Percentiles rank a stretch among this genome's conserved stretches.
phyloP scores from a whole-genome alignment of 2,113 vertebrate species.

The Orthonyx spaldingii region DNA sequence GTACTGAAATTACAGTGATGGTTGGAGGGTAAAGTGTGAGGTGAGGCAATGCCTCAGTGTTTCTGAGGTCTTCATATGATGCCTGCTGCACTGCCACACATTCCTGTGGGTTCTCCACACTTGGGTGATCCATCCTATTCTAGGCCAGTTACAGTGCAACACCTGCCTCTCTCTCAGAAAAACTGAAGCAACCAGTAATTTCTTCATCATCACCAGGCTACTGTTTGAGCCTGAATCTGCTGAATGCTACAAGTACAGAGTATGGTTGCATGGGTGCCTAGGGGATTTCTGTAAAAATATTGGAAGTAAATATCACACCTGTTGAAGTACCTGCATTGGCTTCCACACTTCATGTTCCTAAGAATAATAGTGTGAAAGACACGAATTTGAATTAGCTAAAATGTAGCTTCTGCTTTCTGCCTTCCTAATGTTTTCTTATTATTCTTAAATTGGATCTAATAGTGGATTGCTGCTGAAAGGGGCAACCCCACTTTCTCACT shows the following conservation, averaged over 20 bases:
- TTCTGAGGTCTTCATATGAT: neutral
- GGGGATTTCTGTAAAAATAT: neutral
- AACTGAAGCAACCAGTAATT: neutral
- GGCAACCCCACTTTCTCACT: neutral
- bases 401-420: neutral
- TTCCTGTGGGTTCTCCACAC: neutral
- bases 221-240: neutral
- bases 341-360: neutral
- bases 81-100: neutral
- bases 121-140: neutral
- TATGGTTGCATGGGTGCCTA: neutral
- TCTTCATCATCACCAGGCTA: neutral
- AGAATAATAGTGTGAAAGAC: neutral
- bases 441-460: neutral
- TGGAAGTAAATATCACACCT: neutral
- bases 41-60: accelerated
- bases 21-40: neutral
- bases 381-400: neutral
- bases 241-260: neutral
- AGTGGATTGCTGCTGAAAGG: neutral
- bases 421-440: neutral
- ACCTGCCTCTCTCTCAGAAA: neutral
- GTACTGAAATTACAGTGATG: neutral
- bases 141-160: neutral
- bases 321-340: neutral